Evolutionary conservation across 2,113 vertebrate species (phyloP).

Genomic region (Pantherophis guttatus): DNA sequence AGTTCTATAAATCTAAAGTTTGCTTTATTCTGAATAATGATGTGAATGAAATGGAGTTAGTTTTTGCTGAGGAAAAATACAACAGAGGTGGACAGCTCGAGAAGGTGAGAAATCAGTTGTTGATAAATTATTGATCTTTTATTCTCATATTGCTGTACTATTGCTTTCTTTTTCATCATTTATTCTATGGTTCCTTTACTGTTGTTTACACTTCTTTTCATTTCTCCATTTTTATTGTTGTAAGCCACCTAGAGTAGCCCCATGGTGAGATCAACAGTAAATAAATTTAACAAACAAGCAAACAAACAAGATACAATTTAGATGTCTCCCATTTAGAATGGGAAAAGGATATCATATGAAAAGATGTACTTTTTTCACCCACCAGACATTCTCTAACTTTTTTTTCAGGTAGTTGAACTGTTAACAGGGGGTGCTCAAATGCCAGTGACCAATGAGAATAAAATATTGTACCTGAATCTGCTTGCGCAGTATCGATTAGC

Average conservation of each 20-base stretch:
- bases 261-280: background rate
- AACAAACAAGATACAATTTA: background rate
- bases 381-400: slow-evolving; percentile 12
- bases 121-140: background rate
- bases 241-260: background rate
- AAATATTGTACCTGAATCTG: slow-evolving; percentile 95
- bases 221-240: background rate
- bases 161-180: background rate
- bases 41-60: slow-evolving; percentile 95
- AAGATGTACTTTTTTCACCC: background rate
- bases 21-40: slow-evolving; percentile 98
- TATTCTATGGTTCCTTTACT: background rate
- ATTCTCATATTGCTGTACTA: background rate
- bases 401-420: slow-evolving; percentile 87
- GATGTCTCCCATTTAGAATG: background rate
- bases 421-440: slow-evolving; percentile 91
- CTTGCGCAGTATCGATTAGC: slow-evolving; percentile 92
- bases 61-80: slow-evolving; percentile 98
- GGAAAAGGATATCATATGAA: background rate
- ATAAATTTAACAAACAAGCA: background rate
- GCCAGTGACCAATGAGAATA: slow-evolving; percentile 93
- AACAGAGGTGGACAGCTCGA: slow-evolving; percentile 93
- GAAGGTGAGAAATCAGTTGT: slow-evolving; percentile 78
- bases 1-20: slow-evolving; percentile 99
- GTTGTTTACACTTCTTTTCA: background rate